These are phyloP conservation scores for Speoplatyrhinus poulsoni DNA, from an alignment of 2,113 vertebrate genomes.

Conservation along the genomic window DNA sequence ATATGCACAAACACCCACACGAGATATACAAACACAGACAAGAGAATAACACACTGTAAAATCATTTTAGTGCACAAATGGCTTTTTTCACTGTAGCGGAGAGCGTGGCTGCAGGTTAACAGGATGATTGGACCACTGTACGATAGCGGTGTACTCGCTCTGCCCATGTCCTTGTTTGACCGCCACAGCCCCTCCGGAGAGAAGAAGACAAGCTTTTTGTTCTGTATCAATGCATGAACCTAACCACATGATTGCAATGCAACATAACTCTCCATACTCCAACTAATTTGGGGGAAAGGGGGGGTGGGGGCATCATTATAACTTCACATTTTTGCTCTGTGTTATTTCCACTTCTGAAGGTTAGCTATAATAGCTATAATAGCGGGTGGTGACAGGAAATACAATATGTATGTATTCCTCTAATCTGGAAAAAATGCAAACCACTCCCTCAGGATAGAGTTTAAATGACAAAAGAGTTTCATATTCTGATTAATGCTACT, in stretches of 20 bases:
- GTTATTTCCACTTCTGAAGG: too few relatives aligned
- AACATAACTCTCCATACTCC: too few relatives aligned
- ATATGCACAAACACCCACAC: not conserved
- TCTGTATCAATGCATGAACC: too few relatives aligned
- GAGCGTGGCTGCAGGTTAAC: slow-evolving; percentile 9
- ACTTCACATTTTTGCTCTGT: too few relatives aligned
- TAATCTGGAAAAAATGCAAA: slow-evolving; percentile 59
- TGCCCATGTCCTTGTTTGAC: slow-evolving; percentile 26
- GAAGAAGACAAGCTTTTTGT: not conserved
- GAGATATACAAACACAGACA: slow-evolving; percentile 24
- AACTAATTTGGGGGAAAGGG: too few relatives aligned
- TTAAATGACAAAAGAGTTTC: slow-evolving; percentile 38
- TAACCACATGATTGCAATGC: too few relatives aligned
- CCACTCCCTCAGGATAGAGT: slow-evolving; percentile 53
- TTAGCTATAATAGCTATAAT: too few relatives aligned
- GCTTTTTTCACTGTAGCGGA: not conserved
- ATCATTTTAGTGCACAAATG: not conserved
- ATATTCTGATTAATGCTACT: too few relatives aligned
- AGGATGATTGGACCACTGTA: slow-evolving; percentile 10
- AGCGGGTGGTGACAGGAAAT: slow-evolving; percentile 6
- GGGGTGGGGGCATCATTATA: too few relatives aligned
- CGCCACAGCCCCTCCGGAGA: not conserved
- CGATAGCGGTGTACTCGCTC: slow-evolving; percentile 1
- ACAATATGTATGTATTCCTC: slow-evolving; percentile 7
- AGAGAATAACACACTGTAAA: not conserved